These are phyloP conservation scores for Phoebastria nigripes DNA, from an alignment of 2,797 vertebrate species.

Conservation along the genomic window DNA sequence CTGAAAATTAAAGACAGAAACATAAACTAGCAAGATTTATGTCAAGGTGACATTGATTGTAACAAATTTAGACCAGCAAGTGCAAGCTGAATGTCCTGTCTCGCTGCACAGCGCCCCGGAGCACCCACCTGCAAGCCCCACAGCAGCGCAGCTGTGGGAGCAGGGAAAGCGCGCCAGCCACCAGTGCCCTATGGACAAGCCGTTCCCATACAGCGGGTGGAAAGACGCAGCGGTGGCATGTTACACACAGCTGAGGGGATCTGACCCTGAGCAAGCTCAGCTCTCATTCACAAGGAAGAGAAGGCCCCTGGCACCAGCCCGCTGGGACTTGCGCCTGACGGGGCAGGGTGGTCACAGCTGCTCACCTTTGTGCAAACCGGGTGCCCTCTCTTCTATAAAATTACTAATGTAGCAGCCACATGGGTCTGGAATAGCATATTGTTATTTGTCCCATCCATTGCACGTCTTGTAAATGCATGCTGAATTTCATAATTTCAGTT, in stretches of 20 bases:
- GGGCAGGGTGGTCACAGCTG: fast-evolving
- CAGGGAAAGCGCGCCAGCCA: fast-evolving
- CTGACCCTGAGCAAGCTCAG: not conserved
- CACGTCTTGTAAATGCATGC: not conserved
- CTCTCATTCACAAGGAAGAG: not conserved
- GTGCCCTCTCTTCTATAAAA: not conserved
- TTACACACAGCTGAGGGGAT: not conserved
- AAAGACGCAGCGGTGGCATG: fast-evolving
- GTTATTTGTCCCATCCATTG: not conserved
- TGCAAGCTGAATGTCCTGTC: not conserved
- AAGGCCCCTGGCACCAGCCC: not conserved
- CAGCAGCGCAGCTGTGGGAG: fast-evolving
- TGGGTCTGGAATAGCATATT: not conserved
- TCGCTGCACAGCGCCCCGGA: fast-evolving
- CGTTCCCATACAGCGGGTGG: fast-evolving
- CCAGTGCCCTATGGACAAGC: fast-evolving
- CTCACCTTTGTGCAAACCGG: fast-evolving
- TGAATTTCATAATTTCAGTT: not conserved
- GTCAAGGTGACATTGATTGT: not conserved
- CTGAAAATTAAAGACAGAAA: not conserved
- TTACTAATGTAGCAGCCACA: fast-evolving
- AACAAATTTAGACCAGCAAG: not conserved
- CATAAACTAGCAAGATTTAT: not conserved
- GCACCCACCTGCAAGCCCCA: not conserved
- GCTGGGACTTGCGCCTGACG: not conserved